These are phyloP conservation scores for Venusia cambrica DNA, from an alignment of 2,888 invertebrate genomes.

Conservation along the genomic window DNA sequence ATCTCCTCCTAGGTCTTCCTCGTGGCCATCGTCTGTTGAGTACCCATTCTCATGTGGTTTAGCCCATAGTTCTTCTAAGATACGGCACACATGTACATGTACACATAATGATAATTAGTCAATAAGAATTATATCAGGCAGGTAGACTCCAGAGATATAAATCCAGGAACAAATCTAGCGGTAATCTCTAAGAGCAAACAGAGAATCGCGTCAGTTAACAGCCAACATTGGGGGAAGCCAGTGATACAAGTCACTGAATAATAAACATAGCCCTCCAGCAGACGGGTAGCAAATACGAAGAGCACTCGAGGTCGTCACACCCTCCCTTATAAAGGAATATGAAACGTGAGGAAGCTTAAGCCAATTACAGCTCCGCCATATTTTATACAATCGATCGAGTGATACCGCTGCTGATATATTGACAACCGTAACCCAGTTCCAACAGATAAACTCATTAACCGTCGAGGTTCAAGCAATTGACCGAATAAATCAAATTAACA, in stretches of 20 bases:
- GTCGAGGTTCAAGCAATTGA: slow-evolving; percentile 15
- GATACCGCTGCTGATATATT: slow-evolving; percentile 2
- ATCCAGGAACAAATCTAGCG: slow-evolving; percentile 13
- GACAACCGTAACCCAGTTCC: slow-evolving; percentile 13
- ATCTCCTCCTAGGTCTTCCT: too few species aligned
- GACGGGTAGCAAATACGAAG: slow-evolving; percentile 50
- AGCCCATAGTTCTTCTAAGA: too few species aligned
- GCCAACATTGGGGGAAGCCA: neutral
- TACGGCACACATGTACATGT: too few species aligned
- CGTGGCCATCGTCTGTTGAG: too few species aligned
- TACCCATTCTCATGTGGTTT: too few species aligned
- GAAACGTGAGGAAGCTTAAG: slow-evolving; percentile 25
- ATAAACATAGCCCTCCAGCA: slow-evolving; percentile 35
- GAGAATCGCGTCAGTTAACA: slow-evolving; percentile 5
- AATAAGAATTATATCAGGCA: too few species aligned
- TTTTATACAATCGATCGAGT: slow-evolving; percentile 25
- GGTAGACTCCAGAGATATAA: slow-evolving; percentile 14
- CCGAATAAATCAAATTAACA: slow-evolving; percentile 7
- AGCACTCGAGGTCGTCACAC: slow-evolving; percentile 42
- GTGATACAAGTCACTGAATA: slow-evolving; percentile 10
- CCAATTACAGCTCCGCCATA: slow-evolving; percentile 27
- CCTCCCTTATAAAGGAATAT: slow-evolving; percentile 42
- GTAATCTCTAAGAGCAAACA: slow-evolving; percentile 15
- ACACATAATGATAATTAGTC: too few species aligned
- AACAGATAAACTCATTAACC: slow-evolving; percentile 6